Conservation (phyloP, 2,888 invertebrate genomes). For the Xylota sylvarum region DNA sequence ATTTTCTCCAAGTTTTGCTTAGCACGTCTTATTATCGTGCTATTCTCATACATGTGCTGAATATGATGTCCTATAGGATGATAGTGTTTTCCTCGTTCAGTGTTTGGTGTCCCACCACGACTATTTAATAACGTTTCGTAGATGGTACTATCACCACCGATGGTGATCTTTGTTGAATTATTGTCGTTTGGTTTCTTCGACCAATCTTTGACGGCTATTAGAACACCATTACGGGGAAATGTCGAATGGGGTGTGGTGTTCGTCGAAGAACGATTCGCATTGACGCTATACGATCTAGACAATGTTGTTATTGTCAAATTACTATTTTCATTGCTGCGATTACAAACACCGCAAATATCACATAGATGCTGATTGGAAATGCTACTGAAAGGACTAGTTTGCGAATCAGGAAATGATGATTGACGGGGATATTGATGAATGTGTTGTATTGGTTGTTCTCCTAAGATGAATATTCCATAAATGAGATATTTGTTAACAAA, state of each 20-base stretch:
- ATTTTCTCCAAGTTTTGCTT: conserved; percentile 74
- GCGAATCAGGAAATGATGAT: conserved; percentile 78
- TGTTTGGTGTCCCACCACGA: conserved; percentile 61
- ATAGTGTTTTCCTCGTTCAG: conserved; percentile 52
- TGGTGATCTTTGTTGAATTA: conserved; percentile 60
- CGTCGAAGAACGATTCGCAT: conserved; percentile 75
- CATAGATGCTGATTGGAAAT: conserved; percentile 78
- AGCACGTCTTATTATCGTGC: conserved; percentile 80
- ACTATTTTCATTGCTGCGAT: conserved; percentile 85
- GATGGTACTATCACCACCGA: conserved; percentile 60
- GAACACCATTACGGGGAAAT: conserved; percentile 86
- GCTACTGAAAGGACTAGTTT: conserved; percentile 75
- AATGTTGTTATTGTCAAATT: conserved; percentile 85
- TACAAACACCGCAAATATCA: conserved; percentile 84
- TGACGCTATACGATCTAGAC: conserved; percentile 80
- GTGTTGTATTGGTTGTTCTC: conserved; percentile 75
- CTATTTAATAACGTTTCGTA: conserved; percentile 78
- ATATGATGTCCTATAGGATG: conserved; percentile 73
- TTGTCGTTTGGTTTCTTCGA: conserved; percentile 83
- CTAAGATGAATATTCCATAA: conserved; percentile 51
- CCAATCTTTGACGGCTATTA: conserved; percentile 89
- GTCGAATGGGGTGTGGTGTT: conserved; percentile 79
- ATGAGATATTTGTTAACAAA: conserved; percentile 21
- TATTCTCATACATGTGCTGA: conserved; percentile 83
- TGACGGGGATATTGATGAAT: conserved; percentile 78